These are phyloP conservation scores for Vimba vimba DNA, from an alignment of 2,113 vertebrate genomes.

Conservation along the genomic window DNA sequence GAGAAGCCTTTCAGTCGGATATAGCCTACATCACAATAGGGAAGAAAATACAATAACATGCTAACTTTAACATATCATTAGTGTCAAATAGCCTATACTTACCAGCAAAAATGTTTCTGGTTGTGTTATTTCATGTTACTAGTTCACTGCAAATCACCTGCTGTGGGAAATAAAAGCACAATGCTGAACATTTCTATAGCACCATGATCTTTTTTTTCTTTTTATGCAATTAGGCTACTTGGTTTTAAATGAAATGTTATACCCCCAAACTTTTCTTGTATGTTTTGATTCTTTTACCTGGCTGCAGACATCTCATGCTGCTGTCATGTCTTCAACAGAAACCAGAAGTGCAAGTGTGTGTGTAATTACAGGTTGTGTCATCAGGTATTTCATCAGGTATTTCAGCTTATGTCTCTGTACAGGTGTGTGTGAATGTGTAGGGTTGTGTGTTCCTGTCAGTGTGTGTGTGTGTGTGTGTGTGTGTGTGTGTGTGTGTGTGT, in stretches of 20 bases:
- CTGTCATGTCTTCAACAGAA: constrained; percentile 20
- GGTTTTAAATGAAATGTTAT: background rate
- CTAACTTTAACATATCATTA: background rate
- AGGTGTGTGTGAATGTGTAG: constrained; percentile 23
- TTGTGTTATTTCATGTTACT: background rate
- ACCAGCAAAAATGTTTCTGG: background rate
- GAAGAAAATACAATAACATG: too few species aligned
- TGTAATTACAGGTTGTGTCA: constrained; percentile 18
- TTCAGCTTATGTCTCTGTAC: constrained; percentile 6
- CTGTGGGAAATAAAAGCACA: background rate
- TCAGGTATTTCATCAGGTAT: constrained; percentile 37
- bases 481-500: constrained; percentile 19
- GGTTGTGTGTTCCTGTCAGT: background rate
- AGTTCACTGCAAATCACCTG: constrained; percentile 5
- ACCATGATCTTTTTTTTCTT: background rate
- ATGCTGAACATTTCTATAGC: background rate
- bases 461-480: constrained; percentile 28
- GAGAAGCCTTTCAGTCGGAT: too few species aligned
- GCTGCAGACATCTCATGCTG: background rate
- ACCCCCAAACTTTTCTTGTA: background rate
- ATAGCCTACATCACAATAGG: too few species aligned
- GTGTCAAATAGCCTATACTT: too few species aligned
- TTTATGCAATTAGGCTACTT: too few species aligned
- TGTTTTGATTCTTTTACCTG: background rate
- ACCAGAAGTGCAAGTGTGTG: constrained; percentile 33